phyloP scores from a whole-genome alignment of 2,797 vertebrate genomes.

The Cyclopterus lumpus region DNA sequence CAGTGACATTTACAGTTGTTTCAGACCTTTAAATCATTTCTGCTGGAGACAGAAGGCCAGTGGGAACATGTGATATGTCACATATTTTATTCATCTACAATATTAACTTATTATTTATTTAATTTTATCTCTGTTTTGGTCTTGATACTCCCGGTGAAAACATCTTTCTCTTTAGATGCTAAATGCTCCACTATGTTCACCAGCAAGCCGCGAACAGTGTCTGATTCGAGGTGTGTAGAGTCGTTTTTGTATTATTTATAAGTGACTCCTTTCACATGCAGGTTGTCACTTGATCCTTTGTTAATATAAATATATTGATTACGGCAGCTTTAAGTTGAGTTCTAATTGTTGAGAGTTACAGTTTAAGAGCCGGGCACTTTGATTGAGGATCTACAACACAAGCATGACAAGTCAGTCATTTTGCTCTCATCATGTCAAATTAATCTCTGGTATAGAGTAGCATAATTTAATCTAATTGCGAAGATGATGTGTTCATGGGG shows the following conservation, averaged over 20 bases:
- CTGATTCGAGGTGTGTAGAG: not conserved
- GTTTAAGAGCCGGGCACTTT: not conserved
- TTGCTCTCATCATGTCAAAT: not conserved
- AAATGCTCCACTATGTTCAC: conserved; percentile 1
- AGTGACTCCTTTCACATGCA: not conserved
- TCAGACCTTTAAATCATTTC: not conserved
- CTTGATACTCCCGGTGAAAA: not conserved
- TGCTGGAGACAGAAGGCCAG: not conserved
- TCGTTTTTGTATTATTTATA: not conserved
- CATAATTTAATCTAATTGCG: conserved; percentile 22
- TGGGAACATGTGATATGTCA: not conserved
- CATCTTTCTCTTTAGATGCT: not conserved
- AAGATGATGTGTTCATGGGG: conserved; percentile 17
- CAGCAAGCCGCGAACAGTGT: not conserved
- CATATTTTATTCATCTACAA: not conserved
- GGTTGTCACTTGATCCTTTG: not conserved
- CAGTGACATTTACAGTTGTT: not conserved
- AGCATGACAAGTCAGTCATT: not conserved
- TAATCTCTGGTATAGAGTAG: not conserved
- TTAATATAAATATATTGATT: not conserved
- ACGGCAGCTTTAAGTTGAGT: not conserved
- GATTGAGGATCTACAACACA: not conserved
- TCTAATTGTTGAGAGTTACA: not conserved
- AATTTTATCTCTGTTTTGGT: not conserved
- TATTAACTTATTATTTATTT: not conserved